phyloP scores from a whole-genome alignment of 92 coral and sea anemone genomes.

The Porites lobata region DNA sequence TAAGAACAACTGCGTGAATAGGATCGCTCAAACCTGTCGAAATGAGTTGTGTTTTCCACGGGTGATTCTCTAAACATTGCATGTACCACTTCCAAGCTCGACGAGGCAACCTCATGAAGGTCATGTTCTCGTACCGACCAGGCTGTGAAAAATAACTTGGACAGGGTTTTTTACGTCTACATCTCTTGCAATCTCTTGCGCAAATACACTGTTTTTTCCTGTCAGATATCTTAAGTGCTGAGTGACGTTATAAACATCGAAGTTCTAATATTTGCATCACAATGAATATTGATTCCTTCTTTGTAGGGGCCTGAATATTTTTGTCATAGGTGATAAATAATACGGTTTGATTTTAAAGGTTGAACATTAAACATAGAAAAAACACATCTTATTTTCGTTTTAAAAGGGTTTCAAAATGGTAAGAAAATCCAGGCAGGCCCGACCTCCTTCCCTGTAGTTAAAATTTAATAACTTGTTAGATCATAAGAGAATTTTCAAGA shows the following conservation, averaged over 20 bases:
- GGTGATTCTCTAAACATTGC: conserved; percentile 57
- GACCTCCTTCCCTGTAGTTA: too few relatives aligned
- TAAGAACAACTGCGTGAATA: neutral
- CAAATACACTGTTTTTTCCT: neutral
- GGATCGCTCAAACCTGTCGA: conserved; percentile 57
- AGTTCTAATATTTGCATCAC: conserved; percentile 5
- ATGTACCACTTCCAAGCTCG: conserved; percentile 64
- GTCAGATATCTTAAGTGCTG: too few relatives aligned
- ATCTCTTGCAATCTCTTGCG: neutral
- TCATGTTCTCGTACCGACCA: neutral
- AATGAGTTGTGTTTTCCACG: conserved; percentile 79
- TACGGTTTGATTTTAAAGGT: too few relatives aligned
- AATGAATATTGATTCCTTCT: neutral
- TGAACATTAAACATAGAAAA: too few relatives aligned
- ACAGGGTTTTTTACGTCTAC: neutral
- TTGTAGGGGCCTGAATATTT: too few relatives aligned
- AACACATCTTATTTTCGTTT: too few relatives aligned
- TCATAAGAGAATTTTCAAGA: too few relatives aligned
- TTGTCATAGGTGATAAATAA: too few relatives aligned
- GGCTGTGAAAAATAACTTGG: neutral
- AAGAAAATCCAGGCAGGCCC: too few relatives aligned
- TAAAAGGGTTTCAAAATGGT: too few relatives aligned
- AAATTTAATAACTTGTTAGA: too few relatives aligned
- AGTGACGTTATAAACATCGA: neutral
- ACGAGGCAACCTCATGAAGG: conserved; percentile 4